Conservation (phyloP, 2,888 invertebrate species). For the Desoria tigrina region DNA sequence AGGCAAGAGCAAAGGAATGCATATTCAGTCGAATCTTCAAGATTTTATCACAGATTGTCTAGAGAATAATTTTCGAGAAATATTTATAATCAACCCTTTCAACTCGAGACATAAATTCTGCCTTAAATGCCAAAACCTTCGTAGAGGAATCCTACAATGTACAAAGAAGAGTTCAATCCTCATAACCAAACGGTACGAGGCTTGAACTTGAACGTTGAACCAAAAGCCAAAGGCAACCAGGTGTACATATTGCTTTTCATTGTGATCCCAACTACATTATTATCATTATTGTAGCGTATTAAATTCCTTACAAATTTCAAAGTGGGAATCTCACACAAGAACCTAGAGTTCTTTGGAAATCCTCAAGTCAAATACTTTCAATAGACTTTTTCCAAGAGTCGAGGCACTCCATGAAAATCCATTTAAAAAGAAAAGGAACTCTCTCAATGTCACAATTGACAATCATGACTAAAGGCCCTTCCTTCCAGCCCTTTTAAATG, state of each 20-base stretch:
- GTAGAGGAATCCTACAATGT: too few species aligned
- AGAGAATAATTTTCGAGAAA: too few species aligned
- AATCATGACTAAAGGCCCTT: constrained; percentile 8
- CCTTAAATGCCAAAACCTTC: too few species aligned
- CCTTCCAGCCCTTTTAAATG: neutral
- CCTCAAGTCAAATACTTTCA: neutral
- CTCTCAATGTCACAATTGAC: constrained; percentile 12
- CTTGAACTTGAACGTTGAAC: too few species aligned
- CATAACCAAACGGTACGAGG: too few species aligned
- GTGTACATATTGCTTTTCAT: constrained; percentile 10
- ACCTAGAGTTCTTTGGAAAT: constrained; percentile 1
- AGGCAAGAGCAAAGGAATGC: too few species aligned
- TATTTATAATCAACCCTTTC: too few species aligned
- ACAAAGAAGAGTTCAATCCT: too few species aligned
- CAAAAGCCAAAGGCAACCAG: neutral
- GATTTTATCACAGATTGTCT: too few species aligned
- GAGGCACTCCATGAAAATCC: constrained; percentile 2
- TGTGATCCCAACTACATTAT: neutral
- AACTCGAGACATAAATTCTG: too few species aligned
- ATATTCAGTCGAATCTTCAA: too few species aligned
- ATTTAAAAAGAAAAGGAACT: constrained; percentile 3
- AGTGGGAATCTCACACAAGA: neutral
- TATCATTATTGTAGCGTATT: constrained; percentile 8
- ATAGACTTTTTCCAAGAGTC: constrained; percentile 5
- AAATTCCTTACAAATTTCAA: constrained; percentile 10